These are phyloP conservation scores for Anneissia japonica DNA, from an alignment of 35 echinoderm and acorn worm genomes.

Conservation along the genomic window DNA sequence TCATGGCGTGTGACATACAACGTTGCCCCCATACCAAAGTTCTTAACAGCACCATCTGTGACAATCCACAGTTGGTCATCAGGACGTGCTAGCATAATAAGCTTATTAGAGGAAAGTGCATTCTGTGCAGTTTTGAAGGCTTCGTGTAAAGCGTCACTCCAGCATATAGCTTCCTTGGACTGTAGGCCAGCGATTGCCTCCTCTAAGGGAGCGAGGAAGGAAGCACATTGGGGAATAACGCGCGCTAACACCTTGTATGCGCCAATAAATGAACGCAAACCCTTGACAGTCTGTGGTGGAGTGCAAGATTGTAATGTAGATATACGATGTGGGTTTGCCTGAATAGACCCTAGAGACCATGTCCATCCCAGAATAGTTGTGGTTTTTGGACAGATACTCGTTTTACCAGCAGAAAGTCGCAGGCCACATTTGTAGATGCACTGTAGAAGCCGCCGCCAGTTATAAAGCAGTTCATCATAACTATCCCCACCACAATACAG, in stretches of 20 bases:
- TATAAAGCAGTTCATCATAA: not conserved
- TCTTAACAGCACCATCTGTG: not conserved
- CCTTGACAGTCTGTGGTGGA: not conserved
- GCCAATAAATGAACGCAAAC: not conserved
- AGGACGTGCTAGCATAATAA: not conserved
- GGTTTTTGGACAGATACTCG: not conserved
- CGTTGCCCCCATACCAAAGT: too few relatives aligned
- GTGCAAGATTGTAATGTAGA: not conserved
- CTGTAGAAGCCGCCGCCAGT: not conserved
- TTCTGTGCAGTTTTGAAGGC: not conserved
- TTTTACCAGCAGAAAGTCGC: not conserved
- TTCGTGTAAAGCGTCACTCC: not conserved
- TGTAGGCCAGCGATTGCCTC: not conserved
- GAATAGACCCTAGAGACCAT: not conserved
- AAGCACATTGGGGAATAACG: not conserved
- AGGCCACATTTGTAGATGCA: not conserved
- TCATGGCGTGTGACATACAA: not conserved
- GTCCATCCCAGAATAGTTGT: not conserved
- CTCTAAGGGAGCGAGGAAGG: not conserved
- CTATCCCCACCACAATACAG: not conserved
- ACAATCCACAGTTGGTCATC: not conserved
- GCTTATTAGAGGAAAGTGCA: not conserved
- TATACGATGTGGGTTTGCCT: not conserved
- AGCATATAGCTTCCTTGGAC: not conserved
- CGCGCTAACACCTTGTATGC: not conserved